Conservation (phyloP, 2,797 vertebrate species). For the Scolopax bukidnonensis region DNA sequence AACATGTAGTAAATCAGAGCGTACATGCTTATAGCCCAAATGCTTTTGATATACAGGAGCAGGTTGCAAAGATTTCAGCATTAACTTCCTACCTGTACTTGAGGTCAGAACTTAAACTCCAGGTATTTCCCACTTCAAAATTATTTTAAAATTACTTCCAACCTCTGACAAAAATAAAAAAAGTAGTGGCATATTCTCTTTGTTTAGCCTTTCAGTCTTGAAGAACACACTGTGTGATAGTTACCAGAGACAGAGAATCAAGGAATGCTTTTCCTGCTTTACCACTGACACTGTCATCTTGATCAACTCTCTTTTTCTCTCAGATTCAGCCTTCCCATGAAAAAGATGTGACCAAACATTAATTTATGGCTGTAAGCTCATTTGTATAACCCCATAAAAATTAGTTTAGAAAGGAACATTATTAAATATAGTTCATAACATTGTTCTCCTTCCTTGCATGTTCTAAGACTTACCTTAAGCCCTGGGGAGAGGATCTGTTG, state of each 20-base stretch:
- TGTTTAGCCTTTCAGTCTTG: not conserved
- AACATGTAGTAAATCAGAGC: not conserved
- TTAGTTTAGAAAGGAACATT: not conserved
- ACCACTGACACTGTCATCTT: not conserved
- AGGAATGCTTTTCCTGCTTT: not conserved
- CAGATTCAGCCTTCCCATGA: not conserved
- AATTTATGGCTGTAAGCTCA: not conserved
- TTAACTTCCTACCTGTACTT: not conserved
- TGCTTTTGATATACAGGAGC: not conserved
- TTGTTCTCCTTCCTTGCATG: not conserved
- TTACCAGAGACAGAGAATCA: not conserved
- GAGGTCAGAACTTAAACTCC: not conserved
- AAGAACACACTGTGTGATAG: not conserved
- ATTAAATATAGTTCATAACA: not conserved
- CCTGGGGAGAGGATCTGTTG: slow-evolving; percentile 79
- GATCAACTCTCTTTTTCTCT: not conserved
- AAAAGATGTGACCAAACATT: not conserved
- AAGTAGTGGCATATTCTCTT: not conserved
- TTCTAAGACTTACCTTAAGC: slow-evolving; percentile 82
- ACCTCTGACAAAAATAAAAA: not conserved
- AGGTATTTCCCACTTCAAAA: not conserved
- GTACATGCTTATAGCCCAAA: not conserved
- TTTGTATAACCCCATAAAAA: not conserved
- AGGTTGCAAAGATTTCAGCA: not conserved
- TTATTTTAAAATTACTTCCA: not conserved